A percentile compares a stretch with the other conserved stretches of the same genome.
Conservation (phyloP, 2,797 vertebrate genomes). For the Octomys mimax region DNA sequence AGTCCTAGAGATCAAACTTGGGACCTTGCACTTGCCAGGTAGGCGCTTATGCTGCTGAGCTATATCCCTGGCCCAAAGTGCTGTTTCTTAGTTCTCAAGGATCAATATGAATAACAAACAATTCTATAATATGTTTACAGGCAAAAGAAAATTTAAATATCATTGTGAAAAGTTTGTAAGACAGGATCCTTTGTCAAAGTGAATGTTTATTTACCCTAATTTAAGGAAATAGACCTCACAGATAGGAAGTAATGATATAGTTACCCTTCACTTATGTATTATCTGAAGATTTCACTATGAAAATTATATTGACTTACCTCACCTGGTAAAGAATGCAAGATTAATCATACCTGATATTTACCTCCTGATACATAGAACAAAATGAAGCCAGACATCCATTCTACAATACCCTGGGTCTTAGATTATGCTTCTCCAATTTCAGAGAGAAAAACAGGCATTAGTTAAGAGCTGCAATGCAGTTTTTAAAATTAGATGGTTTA, state of each 20-base stretch:
- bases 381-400: neutral
- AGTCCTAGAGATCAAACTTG: too few species aligned
- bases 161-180: neutral
- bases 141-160: constrained; percentile 46
- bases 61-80: too few species aligned
- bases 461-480: rapidly evolving
- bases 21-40: too few species aligned
- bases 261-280: neutral
- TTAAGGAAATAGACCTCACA: neutral
- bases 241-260: neutral
- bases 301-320: constrained; percentile 22
- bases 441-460: neutral
- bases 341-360: neutral
- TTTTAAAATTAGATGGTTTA: neutral
- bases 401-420: neutral
- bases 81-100: neutral
- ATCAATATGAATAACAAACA: neutral
- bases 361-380: neutral
- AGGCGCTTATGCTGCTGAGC: too few species aligned
- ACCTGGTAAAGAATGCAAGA: neutral
- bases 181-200: neutral
- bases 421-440: neutral
- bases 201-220: neutral
- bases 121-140: neutral
- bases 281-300: neutral